Conservation (phyloP, 2,888 invertebrate species). For the Apamea monoglypha region DNA sequence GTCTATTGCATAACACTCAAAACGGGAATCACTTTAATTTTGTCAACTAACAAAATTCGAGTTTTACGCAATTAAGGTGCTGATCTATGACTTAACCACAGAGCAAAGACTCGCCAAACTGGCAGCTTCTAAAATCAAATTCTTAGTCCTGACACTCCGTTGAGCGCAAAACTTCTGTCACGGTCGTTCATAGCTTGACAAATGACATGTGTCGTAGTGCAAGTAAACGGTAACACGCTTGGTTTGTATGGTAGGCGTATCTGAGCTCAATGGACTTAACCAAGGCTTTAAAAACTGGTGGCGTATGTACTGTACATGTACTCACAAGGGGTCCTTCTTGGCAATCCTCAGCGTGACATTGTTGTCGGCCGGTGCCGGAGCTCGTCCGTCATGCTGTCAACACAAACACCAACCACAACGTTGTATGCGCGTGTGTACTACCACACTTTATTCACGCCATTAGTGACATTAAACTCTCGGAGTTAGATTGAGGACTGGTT, state of each 20-base stretch:
- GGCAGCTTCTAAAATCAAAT: too few relatives aligned
- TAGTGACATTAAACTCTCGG: conserved; percentile 64
- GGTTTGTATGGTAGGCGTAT: too few relatives aligned
- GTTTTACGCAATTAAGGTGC: background rate
- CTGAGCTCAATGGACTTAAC: background rate
- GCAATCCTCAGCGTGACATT: conserved; percentile 71
- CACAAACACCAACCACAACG: conserved; percentile 79
- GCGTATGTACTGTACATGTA: conserved; percentile 61
- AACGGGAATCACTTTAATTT: background rate
- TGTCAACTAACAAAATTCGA: background rate
- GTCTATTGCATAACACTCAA: background rate
- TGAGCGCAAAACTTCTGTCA: too few relatives aligned
- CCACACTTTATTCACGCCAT: conserved; percentile 63
- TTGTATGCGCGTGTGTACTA: conserved; percentile 71
- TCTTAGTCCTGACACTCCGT: too few relatives aligned
- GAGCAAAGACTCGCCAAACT: too few relatives aligned
- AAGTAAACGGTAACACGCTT: too few relatives aligned
- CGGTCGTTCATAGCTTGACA: too few relatives aligned
- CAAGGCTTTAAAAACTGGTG: background rate
- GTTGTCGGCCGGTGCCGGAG: conserved; percentile 69
- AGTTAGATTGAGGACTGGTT: conserved; percentile 54
- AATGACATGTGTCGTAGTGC: too few relatives aligned
- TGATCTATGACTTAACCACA: background rate
- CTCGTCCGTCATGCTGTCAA: conserved; percentile 87
- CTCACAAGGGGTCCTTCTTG: conserved; percentile 73